These are phyloP conservation scores for Thereva nobilitata DNA, from an alignment of 2,888 invertebrate genomes.

Conservation along the genomic window DNA sequence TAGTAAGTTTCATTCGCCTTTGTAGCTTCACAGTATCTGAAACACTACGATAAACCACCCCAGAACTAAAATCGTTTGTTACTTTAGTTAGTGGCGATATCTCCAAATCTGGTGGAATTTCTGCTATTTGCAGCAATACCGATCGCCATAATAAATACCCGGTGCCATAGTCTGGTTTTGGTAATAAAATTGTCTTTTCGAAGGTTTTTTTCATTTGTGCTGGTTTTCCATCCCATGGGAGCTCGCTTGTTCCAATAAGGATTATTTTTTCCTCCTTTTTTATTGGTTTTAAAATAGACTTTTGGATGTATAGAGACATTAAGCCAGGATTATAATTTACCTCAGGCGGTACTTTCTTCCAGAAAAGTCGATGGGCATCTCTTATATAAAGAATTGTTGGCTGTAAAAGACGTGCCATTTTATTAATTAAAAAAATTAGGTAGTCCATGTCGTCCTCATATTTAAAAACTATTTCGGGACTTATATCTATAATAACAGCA, in stretches of 20 bases:
- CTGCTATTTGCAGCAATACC: slow-evolving; percentile 47
- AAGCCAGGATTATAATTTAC: slow-evolving; percentile 60
- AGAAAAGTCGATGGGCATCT: slow-evolving; percentile 63
- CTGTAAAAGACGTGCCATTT: slow-evolving; percentile 65
- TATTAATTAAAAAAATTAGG: slow-evolving; percentile 66
- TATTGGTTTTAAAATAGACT: slow-evolving; percentile 61
- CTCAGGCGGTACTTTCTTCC: slow-evolving; percentile 57
- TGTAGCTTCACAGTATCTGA: slow-evolving; percentile 47
- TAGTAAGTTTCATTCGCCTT: slow-evolving; percentile 48
- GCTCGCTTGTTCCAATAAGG: slow-evolving; percentile 61
- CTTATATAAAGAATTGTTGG: slow-evolving; percentile 66
- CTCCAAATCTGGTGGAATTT: slow-evolving; percentile 45
- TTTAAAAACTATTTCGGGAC: slow-evolving; percentile 64
- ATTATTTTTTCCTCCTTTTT: slow-evolving; percentile 62
- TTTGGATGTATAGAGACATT: slow-evolving; percentile 61
- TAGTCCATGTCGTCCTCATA: slow-evolving; percentile 66
- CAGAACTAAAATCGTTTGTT: slow-evolving; percentile 52
- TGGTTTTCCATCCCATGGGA: slow-evolving; percentile 60
- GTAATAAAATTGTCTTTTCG: slow-evolving; percentile 52
- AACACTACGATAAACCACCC: slow-evolving; percentile 53
- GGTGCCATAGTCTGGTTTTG: slow-evolving; percentile 54
- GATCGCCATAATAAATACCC: slow-evolving; percentile 51
- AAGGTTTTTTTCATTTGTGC: slow-evolving; percentile 50
- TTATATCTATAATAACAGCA: slow-evolving; percentile 69
- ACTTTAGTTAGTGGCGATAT: slow-evolving; percentile 51